Percentiles rank a stretch among this genome's conserved stretches.
These are phyloP conservation scores for Forbesichthys papilliferus DNA, from an alignment of 2,113 vertebrate species.

Conservation along the genomic window DNA sequence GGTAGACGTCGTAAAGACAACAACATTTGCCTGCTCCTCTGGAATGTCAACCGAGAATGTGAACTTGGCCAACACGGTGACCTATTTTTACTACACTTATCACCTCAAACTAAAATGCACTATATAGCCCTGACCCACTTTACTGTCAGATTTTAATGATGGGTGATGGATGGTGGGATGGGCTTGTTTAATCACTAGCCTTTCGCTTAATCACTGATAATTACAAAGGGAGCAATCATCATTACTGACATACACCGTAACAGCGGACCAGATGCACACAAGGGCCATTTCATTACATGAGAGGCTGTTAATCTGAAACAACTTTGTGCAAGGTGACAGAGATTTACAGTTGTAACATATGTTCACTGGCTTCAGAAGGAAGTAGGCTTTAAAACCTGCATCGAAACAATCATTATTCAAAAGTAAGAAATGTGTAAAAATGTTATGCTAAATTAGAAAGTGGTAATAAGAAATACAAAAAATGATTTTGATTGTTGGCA, in stretches of 20 bases:
- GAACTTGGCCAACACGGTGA: constrained; percentile 61
- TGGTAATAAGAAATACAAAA: too few relatives aligned
- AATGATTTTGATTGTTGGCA: too few relatives aligned
- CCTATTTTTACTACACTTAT: not conserved
- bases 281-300: constrained; percentile 61
- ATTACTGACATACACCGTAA: constrained; percentile 51
- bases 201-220: constrained; percentile 49
- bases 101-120: constrained; percentile 4
- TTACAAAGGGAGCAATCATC: constrained; percentile 62
- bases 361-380: too few relatives aligned
- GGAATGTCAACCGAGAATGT: constrained; percentile 64
- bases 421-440: too few relatives aligned
- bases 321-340: constrained; percentile 10
- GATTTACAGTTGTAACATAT: too few relatives aligned
- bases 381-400: too few relatives aligned
- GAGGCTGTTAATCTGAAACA: constrained; percentile 50
- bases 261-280: constrained; percentile 31
- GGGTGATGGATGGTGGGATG: constrained; percentile 71
- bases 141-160: constrained; percentile 26
- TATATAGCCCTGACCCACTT: constrained; percentile 19
- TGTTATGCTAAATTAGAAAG: too few relatives aligned
- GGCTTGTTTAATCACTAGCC: constrained; percentile 61
- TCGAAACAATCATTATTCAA: too few relatives aligned
- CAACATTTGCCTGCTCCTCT: constrained; percentile 68
- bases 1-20: constrained; percentile 73